Evolutionary conservation across 1,140 invertebrate species (phyloP), one percentile per base, ranked within the genome.

Genomic region (Steinernema khuongi): DNA sequence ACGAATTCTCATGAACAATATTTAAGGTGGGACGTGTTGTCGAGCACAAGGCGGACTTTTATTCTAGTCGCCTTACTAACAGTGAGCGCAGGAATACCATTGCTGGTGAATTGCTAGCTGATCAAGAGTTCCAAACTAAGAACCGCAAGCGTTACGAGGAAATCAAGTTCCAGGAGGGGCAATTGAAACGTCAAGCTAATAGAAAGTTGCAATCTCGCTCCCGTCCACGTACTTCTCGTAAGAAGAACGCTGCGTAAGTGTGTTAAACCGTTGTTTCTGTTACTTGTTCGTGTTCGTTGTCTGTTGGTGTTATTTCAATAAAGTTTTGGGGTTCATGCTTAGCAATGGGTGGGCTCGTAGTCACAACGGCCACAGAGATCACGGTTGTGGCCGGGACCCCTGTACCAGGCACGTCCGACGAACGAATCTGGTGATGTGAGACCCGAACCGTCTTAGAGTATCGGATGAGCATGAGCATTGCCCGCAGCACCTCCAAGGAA

Each of bases 401-500:
- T 14, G 26, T 60, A 60, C 50, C 50, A 60, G 19, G 50, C 50
- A 60, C 50, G n/a, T n/a, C n/a, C n/a, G n/a, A n/a, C n/a, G n/a
- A n/a, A n/a, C n/a, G n/a, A n/a, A n/a, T n/a, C n/a, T n/a, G n/a
- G n/a, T n/a, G n/a, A n/a, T n/a, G n/a, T n/a, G n/a, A n/a, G n/a
- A n/a, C n/a, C n/a, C n/a, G n/a, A n/a, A n/a, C n/a, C n/a, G n/a
- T n/a, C n/a, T n/a, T n/a, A n/a, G n/a, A n/a, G n/a, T n/a, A n/a
- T n/a, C n/a, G n/a, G n/a, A n/a, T n/a, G n/a, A n/a, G n/a, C n/a
- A n/a, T n/a, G n/a, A n/a, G n/a, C n/a, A n/a, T n/a, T n/a, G n/a
- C n/a, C n/a, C n/a, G n/a, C n/a, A n/a, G n/a, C n/a, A n/a, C n/a
- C n/a, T n/a, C n/a, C n/a, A n/a, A n/a, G n/a, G n/a, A n/a, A n/a